These are phyloP conservation scores for Anoura caudifer DNA, from an alignment of 2,113 vertebrate genomes.

Conservation along the genomic window DNA sequence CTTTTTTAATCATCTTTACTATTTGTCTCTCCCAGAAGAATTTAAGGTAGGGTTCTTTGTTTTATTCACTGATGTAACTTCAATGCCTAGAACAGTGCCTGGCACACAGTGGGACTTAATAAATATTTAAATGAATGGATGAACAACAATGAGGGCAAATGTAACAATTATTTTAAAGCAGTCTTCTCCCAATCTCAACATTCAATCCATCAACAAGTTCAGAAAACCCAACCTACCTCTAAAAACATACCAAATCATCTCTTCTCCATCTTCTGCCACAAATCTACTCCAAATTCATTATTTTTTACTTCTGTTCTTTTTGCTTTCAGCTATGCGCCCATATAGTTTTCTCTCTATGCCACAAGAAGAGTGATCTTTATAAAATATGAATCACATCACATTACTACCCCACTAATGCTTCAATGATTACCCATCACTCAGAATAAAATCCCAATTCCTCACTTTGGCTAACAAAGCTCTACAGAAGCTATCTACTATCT, in stretches of 20 bases:
- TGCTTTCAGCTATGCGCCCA: not conserved
- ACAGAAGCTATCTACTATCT: not conserved
- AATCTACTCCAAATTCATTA: not conserved
- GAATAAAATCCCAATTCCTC: not conserved
- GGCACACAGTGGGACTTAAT: not conserved
- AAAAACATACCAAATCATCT: not conserved
- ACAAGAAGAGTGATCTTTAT: not conserved
- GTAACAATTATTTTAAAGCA: not conserved
- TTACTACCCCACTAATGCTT: not conserved
- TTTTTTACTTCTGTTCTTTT: not conserved
- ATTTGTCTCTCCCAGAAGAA: not conserved
- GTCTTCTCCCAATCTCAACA: not conserved
- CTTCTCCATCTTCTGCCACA: not conserved
- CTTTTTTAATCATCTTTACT: constrained; percentile 15
- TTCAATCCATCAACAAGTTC: not conserved
- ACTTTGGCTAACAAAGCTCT: not conserved
- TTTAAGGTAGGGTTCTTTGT: not conserved
- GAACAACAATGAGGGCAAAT: not conserved
- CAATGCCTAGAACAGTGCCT: not conserved
- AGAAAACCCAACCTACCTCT: not conserved
- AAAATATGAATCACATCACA: not conserved
- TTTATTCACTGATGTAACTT: not conserved
- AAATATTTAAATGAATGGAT: not conserved
- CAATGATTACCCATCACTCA: not conserved
- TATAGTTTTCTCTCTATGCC: not conserved